These are phyloP conservation scores for Heliocidaris erythrogramma DNA, from an alignment of 35 echinoderm and acorn worm species.

Conservation along the genomic window DNA sequence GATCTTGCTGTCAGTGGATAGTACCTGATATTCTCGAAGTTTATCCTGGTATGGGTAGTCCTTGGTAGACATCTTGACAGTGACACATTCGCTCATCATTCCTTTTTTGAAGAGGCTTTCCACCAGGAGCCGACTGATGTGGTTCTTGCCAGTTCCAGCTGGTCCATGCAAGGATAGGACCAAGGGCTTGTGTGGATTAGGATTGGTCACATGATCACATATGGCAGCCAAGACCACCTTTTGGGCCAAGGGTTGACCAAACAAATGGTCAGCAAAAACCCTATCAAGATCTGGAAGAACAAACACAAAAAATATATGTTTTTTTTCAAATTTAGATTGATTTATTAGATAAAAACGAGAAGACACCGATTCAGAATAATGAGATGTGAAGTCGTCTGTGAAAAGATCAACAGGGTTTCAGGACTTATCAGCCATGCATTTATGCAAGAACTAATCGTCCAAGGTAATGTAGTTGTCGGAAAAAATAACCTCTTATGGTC, in stretches of 20 bases:
- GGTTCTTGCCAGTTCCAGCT: conserved; percentile 82
- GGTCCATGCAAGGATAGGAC: conserved; percentile 88
- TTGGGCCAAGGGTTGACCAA: conserved; percentile 72
- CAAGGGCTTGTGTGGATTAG: conserved; percentile 61
- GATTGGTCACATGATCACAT: conserved; percentile 40
- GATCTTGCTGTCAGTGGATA: neutral
- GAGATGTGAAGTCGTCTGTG: too few relatives aligned
- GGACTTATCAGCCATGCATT: too few relatives aligned
- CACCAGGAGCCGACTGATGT: conserved; percentile 66
- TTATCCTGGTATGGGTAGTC: conserved; percentile 52
- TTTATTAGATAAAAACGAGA: too few relatives aligned
- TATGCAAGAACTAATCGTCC: too few relatives aligned
- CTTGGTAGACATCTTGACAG: conserved; percentile 40
- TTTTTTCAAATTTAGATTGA: too few relatives aligned
- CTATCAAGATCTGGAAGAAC: neutral
- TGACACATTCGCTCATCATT: conserved; percentile 65
- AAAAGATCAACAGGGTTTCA: too few relatives aligned
- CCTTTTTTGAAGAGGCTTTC: conserved; percentile 64
- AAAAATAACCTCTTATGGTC: too few relatives aligned
- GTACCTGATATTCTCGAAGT: conserved; percentile 62
- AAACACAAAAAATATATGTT: neutral
- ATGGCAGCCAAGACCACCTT: conserved; percentile 45
- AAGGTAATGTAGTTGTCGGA: too few relatives aligned
- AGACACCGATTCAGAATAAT: too few relatives aligned
- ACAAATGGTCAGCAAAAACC: conserved; percentile 47